A percentile compares a stretch with the other conserved stretches of the same genome.
Evolutionary conservation across 2,113 vertebrate genomes (phyloP).

Genomic region (Mus spicilegus): DNA sequence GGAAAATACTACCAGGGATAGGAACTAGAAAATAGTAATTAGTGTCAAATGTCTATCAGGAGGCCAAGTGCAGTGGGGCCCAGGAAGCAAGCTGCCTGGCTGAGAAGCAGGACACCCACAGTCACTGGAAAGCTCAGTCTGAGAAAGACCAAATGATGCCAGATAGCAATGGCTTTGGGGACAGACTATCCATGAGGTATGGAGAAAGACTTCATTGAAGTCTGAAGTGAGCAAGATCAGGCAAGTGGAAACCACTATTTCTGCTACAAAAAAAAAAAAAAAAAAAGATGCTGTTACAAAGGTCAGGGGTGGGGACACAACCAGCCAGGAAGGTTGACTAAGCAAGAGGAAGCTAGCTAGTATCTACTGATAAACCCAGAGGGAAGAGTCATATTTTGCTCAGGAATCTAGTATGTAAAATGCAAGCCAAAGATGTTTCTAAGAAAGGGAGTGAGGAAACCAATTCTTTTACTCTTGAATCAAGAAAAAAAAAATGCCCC

Average conservation of each 20-base stretch:
- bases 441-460: not conserved
- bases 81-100: not conserved
- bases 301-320: not conserved
- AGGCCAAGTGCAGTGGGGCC: not conserved
- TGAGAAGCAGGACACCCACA: not conserved
- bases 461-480: not conserved
- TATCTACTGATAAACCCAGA: not conserved
- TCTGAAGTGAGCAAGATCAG: not conserved
- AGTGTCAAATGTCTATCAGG: not conserved
- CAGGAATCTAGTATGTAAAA: not conserved
- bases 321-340: not conserved
- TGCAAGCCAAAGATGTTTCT: not conserved
- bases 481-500: not conserved
- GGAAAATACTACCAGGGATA: not conserved
- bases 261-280: not conserved
- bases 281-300: not conserved
- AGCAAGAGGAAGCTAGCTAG: not conserved
- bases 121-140: not conserved
- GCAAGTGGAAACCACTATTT: not conserved
- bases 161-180: not conserved
- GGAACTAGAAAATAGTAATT: not conserved
- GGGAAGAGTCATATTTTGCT: not conserved
- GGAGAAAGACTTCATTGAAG: not conserved
- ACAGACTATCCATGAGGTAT: not conserved
- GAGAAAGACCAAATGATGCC: not conserved